These are phyloP conservation scores for Channa argus DNA, from an alignment of 2,113 vertebrate species.

Conservation along the genomic window DNA sequence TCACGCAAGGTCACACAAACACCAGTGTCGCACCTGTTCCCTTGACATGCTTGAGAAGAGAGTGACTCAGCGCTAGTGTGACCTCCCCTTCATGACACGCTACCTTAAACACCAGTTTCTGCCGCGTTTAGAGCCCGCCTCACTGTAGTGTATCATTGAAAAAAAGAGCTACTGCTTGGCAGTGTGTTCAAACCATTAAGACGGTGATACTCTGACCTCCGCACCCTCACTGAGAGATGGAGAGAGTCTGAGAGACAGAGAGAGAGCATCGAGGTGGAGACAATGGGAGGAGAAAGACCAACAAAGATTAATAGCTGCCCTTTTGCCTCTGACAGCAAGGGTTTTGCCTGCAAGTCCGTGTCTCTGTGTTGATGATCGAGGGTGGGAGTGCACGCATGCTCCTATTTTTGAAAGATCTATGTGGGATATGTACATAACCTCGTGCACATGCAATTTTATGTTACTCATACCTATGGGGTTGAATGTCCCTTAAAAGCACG, in stretches of 20 bases:
- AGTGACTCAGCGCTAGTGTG: conserved; percentile 36
- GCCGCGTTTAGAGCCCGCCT: conserved; percentile 55
- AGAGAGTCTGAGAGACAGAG: neutral
- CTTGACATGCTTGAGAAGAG: conserved; percentile 43
- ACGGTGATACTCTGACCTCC: conserved; percentile 70
- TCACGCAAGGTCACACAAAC: conserved; percentile 60
- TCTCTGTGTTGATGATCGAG: conserved; percentile 15
- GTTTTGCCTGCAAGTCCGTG: conserved; percentile 18
- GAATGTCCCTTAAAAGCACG: neutral
- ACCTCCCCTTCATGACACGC: conserved; percentile 48
- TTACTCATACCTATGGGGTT: neutral
- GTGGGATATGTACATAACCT: neutral
- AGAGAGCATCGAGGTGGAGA: conserved; percentile 11
- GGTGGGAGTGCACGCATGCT: conserved; percentile 1
- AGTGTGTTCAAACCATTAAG: conserved; percentile 70
- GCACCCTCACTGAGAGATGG: conserved; percentile 11
- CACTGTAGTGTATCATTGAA: neutral
- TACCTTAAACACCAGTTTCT: conserved; percentile 59
- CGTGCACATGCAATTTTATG: neutral
- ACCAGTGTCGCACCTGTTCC: conserved; percentile 65
- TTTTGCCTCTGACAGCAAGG: conserved; percentile 58
- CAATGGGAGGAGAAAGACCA: conserved; percentile 61
- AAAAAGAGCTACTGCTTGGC: conserved; percentile 19
- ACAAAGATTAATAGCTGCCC: conserved; percentile 77
- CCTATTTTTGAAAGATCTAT: neutral